These are phyloP conservation scores for Laticauda laticaudata DNA, from an alignment of 2,113 vertebrate genomes.

Conservation along the genomic window DNA sequence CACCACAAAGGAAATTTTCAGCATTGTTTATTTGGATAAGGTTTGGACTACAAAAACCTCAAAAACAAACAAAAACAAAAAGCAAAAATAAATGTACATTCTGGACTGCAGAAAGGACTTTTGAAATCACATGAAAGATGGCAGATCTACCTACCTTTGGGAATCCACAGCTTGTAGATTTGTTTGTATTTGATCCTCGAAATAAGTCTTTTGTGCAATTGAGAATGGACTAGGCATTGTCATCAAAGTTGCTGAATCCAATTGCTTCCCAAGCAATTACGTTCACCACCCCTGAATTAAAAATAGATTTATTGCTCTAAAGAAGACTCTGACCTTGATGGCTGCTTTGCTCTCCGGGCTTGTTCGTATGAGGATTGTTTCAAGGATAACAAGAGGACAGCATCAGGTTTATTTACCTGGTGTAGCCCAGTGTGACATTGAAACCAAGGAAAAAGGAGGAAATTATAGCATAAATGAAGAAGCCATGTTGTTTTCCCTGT, in stretches of 20 bases:
- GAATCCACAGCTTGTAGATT: neutral
- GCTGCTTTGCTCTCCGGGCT: slow-evolving; percentile 12
- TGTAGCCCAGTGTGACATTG: neutral
- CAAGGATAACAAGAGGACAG: slow-evolving; percentile 7
- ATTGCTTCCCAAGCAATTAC: slow-evolving; percentile 4
- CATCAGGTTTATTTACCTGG: slow-evolving; percentile 12
- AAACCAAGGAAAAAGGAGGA: neutral
- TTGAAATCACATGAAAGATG: neutral
- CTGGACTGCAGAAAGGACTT: neutral
- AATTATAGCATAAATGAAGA: neutral
- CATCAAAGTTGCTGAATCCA: slow-evolving; percentile 2
- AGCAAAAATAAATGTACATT: neutral
- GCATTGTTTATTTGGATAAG: neutral
- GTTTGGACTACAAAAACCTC: neutral
- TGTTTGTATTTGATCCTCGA: neutral
- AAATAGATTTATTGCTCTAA: slow-evolving; percentile 10
- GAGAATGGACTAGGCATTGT: neutral
- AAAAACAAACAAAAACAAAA: neutral
- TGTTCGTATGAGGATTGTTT: slow-evolving; percentile 5
- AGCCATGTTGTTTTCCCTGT: neutral
- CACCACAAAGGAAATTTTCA: neutral
- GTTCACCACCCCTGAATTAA: slow-evolving; percentile 18
- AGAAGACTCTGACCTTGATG: slow-evolving; percentile 9
- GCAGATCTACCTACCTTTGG: neutral
- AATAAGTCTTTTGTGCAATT: neutral